phyloP scores from a whole-genome alignment of 2,797 vertebrate genomes.

The Chaetophractus vellerosus region DNA sequence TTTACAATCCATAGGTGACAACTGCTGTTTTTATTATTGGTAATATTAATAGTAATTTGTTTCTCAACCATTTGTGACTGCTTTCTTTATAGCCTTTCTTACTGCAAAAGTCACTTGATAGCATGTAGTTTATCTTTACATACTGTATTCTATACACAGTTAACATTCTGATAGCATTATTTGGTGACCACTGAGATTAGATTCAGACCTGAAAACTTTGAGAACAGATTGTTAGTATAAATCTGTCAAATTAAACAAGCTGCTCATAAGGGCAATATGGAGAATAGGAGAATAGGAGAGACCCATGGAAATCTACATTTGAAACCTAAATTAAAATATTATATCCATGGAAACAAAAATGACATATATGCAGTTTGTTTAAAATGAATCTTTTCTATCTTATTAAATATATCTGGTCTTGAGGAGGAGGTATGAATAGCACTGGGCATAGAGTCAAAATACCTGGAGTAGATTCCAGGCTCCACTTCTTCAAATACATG shows the following conservation, averaged over 20 bases:
- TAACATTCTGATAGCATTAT: constrained; percentile 2
- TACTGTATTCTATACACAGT: neutral
- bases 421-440: neutral
- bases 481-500: neutral
- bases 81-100: neutral
- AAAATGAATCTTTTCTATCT: neutral
- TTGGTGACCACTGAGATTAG: neutral
- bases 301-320: neutral
- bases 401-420: neutral
- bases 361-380: neutral
- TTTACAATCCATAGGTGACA: neutral
- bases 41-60: neutral
- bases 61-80: neutral
- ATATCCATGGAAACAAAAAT: neutral
- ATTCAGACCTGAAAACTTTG: neutral
- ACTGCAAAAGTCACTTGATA: neutral
- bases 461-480: neutral
- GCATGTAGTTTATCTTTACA: neutral
- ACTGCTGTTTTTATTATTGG: neutral
- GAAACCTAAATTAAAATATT: neutral
- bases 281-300: neutral
- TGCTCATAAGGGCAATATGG: neutral
- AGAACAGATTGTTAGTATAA: neutral
- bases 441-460: neutral
- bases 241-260: neutral